phyloP scores from a whole-genome alignment of 1,140 invertebrate genomes.

The Bombus pascuorum region DNA sequence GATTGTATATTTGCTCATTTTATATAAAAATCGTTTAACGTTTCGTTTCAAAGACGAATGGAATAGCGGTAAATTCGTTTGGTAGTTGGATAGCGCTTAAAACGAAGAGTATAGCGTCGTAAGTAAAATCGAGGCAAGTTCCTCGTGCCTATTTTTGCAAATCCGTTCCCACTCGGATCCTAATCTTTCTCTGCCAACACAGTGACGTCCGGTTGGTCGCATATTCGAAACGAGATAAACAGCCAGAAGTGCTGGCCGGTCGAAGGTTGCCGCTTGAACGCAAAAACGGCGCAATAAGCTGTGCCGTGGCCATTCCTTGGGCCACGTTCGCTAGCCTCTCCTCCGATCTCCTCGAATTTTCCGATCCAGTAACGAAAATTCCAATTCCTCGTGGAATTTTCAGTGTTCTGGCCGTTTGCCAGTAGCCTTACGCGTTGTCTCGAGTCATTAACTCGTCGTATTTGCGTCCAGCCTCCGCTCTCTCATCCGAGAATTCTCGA shows the following conservation, averaged over 20 bases:
- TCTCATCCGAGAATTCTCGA: not conserved
- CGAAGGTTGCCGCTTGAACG: not conserved
- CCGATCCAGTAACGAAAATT: not conserved
- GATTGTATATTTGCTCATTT: too few relatives aligned
- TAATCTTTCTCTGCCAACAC: not conserved
- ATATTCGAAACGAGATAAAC: not conserved
- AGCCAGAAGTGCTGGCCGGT: not conserved
- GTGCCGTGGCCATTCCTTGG: not conserved
- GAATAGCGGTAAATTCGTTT: not conserved
- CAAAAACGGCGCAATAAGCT: slow-evolving; percentile 8
- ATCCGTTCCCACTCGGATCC: not conserved
- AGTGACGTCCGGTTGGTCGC: not conserved
- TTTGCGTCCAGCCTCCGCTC: not conserved
- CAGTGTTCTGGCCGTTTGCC: not conserved
- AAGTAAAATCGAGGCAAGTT: slow-evolving; percentile 33
- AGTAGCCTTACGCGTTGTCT: not conserved
- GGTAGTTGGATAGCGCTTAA: not conserved
- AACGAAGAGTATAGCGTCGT: not conserved
- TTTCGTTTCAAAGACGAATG: not conserved
- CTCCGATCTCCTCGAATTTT: not conserved
- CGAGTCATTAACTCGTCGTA: slow-evolving; percentile 16
- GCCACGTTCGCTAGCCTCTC: not conserved
- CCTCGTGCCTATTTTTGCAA: slow-evolving; percentile 28
- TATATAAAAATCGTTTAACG: too few relatives aligned
- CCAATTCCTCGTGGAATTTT: not conserved